Conservation (phyloP, 2,113 vertebrate species). For the Dryoscopus gambensis region DNA sequence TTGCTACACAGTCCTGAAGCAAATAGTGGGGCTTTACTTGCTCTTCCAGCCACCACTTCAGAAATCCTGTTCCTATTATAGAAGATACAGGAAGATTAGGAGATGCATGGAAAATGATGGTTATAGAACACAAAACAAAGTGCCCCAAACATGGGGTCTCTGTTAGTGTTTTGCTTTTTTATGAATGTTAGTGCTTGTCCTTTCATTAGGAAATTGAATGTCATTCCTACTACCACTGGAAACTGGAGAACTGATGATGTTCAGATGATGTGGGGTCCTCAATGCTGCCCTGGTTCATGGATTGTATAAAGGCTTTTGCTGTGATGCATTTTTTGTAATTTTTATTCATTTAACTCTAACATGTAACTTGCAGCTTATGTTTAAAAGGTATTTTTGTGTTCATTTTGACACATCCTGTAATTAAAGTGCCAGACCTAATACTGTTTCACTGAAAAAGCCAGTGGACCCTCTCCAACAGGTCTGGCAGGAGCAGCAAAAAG, state of each 20-base stretch:
- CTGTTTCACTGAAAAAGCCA: background rate
- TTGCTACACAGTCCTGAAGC: background rate
- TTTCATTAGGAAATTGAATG: background rate
- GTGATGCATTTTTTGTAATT: background rate
- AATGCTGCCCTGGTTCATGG: background rate
- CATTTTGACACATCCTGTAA: background rate
- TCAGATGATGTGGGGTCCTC: background rate
- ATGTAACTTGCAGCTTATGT: background rate
- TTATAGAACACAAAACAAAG: background rate
- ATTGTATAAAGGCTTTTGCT: background rate
- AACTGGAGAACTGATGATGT: background rate
- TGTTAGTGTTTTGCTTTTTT: background rate
- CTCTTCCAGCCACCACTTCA: background rate
- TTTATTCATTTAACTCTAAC: background rate
- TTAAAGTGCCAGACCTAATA: background rate
- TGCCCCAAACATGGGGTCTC: background rate
- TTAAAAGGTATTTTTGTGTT: background rate
- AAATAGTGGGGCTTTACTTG: accelerated
- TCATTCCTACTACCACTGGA: background rate
- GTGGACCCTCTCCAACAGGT: background rate
- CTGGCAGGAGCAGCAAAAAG: background rate
- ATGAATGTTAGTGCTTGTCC: background rate
- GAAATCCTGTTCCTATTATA: background rate
- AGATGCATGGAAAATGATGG: background rate
- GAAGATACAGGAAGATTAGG: background rate